Base-by-base conservation (phyloP, 92 coral and sea anemone species). In the Metridium senile region DNA sequence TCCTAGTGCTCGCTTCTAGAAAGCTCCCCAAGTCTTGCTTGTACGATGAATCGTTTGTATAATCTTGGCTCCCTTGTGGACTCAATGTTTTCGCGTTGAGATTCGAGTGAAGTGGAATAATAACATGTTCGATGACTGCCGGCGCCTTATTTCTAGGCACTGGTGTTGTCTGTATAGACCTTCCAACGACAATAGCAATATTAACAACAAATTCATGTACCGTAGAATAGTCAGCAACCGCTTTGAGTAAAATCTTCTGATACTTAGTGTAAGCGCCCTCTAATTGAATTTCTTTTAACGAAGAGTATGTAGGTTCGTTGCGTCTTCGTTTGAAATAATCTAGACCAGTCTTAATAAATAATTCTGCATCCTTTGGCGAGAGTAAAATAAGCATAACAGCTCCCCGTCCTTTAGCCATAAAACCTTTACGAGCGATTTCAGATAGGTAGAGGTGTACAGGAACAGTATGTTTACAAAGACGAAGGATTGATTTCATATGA, bases 91-190 rank as follows among this genome's bases (percentile, higher is more conserved):
- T 81, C 0, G 93, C 84, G 30, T 80, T 68, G 21, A 77, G 84
- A 63, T 89, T 82, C 9, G 87, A 76, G 20, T 88, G 86, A 49
- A 93, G 75, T 6, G 92, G 88, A 34, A 96, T 62, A 27, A 82
- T 84, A 21, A 93, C 68, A 78, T 96, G 93, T 17, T 87, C 76
- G 19, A 96, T 93, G 16, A 96, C 91, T 4, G 96, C 97, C 17
- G 99, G 96, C 20, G 87, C 93, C 29, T 93, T 96, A 62, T 89
- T 89, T 18, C 99, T 81, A 4, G 99, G 99, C 3, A 92, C 93
- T 1, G 97, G 98, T 9, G 89, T 89, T 23, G 88, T 76, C 19
- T 97, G 97, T 0, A 96, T 83, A 58, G 82, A 82, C 64, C 85
- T 93, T 0, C 94, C 93, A 1, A 93, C 94, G 6, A 96, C 99